phyloP scores from a whole-genome alignment of 2,888 invertebrate species.

The Microplitis deprimator region DNA sequence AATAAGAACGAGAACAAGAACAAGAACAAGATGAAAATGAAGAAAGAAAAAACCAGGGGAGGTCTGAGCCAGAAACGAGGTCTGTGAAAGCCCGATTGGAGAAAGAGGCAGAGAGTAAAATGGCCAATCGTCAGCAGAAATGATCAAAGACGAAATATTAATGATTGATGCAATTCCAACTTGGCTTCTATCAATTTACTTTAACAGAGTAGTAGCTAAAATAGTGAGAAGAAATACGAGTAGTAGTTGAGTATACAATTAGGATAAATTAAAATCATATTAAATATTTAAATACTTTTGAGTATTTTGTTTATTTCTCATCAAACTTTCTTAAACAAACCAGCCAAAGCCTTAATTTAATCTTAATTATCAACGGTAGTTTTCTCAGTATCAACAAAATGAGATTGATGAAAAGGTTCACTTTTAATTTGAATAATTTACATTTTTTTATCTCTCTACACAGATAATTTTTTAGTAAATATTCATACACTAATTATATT shows the following conservation, averaged over 20 bases:
- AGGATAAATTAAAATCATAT: not conserved
- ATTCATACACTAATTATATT: no score
- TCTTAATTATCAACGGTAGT: no score
- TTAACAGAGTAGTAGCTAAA: not conserved
- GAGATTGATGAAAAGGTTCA: no score
- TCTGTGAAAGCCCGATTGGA: not conserved
- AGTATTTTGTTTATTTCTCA: no score
- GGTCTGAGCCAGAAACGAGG: no score
- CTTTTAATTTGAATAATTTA: no score
- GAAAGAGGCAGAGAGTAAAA: constrained; percentile 5
- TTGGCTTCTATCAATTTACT: not conserved
- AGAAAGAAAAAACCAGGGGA: no score
- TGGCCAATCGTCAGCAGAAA: constrained; percentile 31
- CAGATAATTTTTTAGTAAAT: no score
- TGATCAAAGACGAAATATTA: constrained; percentile 29
- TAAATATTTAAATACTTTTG: not conserved
- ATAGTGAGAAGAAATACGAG: not conserved
- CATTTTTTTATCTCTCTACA: no score
- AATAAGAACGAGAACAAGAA: not conserved
- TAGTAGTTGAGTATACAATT: not conserved
- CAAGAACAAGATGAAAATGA: not conserved
- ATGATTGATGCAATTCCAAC: constrained; percentile 8
- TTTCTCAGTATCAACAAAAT: no score
- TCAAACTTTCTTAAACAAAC: no score
- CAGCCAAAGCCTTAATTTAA: no score